Evolutionary conservation across 2,797 vertebrate genomes (phyloP).

Genomic region (Melanotaenia pygmaea): DNA sequence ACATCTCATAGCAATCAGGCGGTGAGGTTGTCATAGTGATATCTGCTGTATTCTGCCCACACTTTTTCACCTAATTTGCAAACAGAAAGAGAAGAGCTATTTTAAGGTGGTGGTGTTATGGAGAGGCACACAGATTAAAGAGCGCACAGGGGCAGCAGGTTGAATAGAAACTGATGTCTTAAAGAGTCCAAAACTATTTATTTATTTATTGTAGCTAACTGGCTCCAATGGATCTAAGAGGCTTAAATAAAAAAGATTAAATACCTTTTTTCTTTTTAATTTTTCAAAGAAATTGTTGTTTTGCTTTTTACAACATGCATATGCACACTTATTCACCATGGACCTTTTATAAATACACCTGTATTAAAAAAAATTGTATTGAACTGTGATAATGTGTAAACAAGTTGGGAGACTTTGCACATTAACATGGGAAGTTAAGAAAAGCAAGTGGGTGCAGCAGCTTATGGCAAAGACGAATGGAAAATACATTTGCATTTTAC

Average conservation of each 20-base stretch:
- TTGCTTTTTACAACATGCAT: neutral
- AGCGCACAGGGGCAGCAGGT: constrained; percentile 13
- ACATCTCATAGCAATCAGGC: constrained; percentile 63
- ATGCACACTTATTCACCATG: neutral
- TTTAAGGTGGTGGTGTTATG: constrained; percentile 72
- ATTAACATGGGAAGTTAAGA: constrained; percentile 38
- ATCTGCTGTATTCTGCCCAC: constrained; percentile 70
- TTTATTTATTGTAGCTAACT: neutral
- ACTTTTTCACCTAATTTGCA: constrained; percentile 71
- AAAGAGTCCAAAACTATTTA: constrained; percentile 8
- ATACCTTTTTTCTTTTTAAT: too few relatives aligned
- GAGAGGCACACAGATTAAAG: constrained; percentile 50
- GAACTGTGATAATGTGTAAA: neutral
- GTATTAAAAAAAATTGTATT: neutral
- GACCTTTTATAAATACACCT: neutral
- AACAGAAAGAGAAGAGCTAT: constrained; percentile 63
- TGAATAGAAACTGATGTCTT: constrained; percentile 32
- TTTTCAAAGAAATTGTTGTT: neutral
- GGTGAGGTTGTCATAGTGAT: constrained; percentile 81
- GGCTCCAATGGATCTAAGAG: neutral
- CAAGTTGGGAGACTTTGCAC: constrained; percentile 2
- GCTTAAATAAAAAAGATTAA: neutral
- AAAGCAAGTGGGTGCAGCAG: constrained; percentile 54
- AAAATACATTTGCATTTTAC: constrained; percentile 86
- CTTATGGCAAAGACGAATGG: constrained; percentile 81